phyloP scores from a whole-genome alignment of 2,797 vertebrate species.

The Furcifer pardalis region DNA sequence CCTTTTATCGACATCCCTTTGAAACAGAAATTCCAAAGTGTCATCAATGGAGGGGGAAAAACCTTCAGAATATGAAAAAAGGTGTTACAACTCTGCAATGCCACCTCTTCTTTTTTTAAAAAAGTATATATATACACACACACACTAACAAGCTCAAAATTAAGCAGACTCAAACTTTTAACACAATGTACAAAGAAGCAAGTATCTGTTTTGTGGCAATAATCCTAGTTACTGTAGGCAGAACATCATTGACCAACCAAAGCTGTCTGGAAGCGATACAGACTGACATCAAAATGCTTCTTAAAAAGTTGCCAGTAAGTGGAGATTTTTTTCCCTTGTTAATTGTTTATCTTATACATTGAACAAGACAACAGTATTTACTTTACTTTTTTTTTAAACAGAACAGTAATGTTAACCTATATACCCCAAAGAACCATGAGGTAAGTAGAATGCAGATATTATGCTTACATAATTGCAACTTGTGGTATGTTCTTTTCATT shows the following conservation, averaged over 20 bases:
- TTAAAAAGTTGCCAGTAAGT: conserved; percentile 65
- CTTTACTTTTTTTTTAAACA: conserved; percentile 1
- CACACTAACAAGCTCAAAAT: conserved; percentile 61
- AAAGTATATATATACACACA: conserved; percentile 85
- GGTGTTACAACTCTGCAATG: conserved; percentile 77
- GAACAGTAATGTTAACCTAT: conserved; percentile 58
- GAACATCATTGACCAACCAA: conserved; percentile 2
- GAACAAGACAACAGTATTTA: conserved; percentile 27
- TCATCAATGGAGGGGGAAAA: conserved; percentile 84
- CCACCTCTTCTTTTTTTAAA: conserved; percentile 77
- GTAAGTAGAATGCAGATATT: conserved; percentile 66
- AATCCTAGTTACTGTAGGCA: conserved; percentile 54
- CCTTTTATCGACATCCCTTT: conserved; percentile 81
- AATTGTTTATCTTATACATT: conserved; percentile 11
- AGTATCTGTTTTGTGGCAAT: conserved; percentile 64
- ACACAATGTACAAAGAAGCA: conserved; percentile 68
- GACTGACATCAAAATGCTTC: conserved; percentile 45
- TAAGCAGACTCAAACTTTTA: conserved; percentile 58
- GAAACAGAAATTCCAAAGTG: conserved; percentile 86
- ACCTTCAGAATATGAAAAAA: conserved; percentile 75
- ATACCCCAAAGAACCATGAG: conserved; percentile 53
- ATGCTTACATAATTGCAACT: conserved; percentile 1
- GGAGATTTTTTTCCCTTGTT: neutral
- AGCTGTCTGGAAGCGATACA: conserved; percentile 18
- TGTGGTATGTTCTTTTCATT: neutral